Percentiles rank a stretch among this genome's conserved stretches.
Evolutionary conservation across 2,113 vertebrate species (phyloP).

Genomic region (Erinaceus europaeus): DNA sequence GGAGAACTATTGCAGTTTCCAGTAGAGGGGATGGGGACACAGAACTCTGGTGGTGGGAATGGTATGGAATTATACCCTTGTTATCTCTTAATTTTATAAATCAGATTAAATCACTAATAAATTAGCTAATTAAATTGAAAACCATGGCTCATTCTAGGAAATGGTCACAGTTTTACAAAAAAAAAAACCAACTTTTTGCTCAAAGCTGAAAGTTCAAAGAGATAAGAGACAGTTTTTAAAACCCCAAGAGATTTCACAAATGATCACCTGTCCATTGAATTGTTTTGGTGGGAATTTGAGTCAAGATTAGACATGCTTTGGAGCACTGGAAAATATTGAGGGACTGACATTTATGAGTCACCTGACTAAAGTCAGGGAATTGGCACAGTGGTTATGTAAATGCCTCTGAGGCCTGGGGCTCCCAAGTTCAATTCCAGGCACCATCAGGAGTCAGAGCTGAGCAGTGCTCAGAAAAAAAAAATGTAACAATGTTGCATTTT

Average conservation of each 20-base stretch:
- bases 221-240: slow-evolving; percentile 16
- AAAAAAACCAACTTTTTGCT: slow-evolving; percentile 56
- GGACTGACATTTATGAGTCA: slow-evolving; percentile 24
- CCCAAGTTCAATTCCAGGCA: not conserved
- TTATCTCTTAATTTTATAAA: no score
- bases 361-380: no score
- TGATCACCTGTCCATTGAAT: slow-evolving; percentile 37
- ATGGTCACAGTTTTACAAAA: slow-evolving; percentile 44
- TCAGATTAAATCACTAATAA: no score
- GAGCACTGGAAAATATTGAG: not conserved
- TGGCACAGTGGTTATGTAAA: no score
- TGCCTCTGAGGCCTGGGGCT: no score
- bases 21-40: no score
- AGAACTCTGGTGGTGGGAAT: no score
- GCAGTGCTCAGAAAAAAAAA: not conserved
- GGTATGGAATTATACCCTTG: no score
- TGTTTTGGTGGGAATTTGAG: slow-evolving; percentile 46
- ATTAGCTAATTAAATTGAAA: no score
- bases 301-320: slow-evolving; percentile 48
- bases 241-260: slow-evolving; percentile 60
- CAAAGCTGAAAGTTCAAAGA: slow-evolving; percentile 68
- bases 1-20: no score
- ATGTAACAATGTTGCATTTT: not conserved
- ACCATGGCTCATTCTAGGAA: slow-evolving; percentile 59
- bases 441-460: not conserved